Evolutionary conservation across 2,797 vertebrate species (phyloP).

Genomic region (Iguana delicatissima): DNA sequence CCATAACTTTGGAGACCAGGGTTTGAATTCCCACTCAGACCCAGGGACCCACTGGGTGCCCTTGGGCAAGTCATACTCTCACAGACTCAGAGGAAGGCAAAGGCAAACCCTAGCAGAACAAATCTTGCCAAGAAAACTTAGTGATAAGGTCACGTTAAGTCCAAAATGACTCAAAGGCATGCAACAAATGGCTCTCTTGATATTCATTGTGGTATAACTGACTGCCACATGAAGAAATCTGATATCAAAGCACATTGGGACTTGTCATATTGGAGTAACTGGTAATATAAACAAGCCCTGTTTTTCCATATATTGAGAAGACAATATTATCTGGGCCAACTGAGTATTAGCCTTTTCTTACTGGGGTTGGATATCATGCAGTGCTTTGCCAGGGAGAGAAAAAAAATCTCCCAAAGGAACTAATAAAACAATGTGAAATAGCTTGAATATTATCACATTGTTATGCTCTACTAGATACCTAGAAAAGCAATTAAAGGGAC

Average conservation of each 20-base stretch:
- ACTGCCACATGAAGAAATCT: slow-evolving; percentile 16
- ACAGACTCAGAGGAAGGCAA: too few species aligned
- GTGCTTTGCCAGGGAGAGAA: slow-evolving; percentile 10
- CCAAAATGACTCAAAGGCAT: too few species aligned
- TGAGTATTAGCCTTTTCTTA: slow-evolving; percentile 27
- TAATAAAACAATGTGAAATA: slow-evolving; percentile 59
- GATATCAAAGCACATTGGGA: background rate
- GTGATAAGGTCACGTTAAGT: too few species aligned
- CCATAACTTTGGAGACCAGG: too few species aligned
- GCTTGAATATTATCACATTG: slow-evolving; percentile 61
- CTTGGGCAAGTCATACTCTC: too few species aligned
- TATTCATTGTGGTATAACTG: background rate
- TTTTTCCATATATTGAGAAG: slow-evolving; percentile 21
- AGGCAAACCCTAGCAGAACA: too few species aligned
- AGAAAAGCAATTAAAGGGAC: slow-evolving; percentile 73
- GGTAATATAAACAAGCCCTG: background rate
- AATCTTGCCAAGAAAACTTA: too few species aligned
- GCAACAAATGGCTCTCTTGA: background rate
- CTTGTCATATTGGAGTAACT: slow-evolving; percentile 10
- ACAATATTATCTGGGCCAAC: background rate
- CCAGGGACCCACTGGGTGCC: too few species aligned
- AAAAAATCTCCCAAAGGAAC: slow-evolving; percentile 38
- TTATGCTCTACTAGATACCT: slow-evolving; percentile 65
- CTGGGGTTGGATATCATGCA: slow-evolving; percentile 27
- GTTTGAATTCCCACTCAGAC: too few species aligned